A percentile compares a stretch with the other conserved stretches of the same genome.
These are phyloP conservation scores for Agapostemon virescens DNA, from an alignment of 2,888 invertebrate genomes.

Conservation along the genomic window DNA sequence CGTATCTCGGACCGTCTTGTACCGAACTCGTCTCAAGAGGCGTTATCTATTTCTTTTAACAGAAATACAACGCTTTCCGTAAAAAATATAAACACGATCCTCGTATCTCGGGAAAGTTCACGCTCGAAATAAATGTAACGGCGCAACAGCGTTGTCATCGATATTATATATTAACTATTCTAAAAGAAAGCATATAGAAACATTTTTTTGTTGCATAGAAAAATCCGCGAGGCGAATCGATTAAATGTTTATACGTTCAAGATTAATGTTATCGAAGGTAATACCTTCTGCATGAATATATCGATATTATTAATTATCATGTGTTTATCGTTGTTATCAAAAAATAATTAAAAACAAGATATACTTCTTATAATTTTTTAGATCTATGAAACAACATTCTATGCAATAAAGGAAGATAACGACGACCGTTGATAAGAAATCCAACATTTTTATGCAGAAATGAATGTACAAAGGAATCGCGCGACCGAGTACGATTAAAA, in stretches of 20 bases:
- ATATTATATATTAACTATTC: not conserved
- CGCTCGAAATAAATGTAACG: not conserved
- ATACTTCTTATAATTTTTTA: not conserved
- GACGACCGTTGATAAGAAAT: conserved; percentile 1
- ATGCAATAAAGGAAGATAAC: not conserved
- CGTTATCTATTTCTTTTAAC: not conserved
- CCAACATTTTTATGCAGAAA: not conserved
- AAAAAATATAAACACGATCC: conserved; percentile 17
- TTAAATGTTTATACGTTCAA: not conserved
- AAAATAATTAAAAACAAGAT: not conserved
- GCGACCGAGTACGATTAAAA: conserved; percentile 32
- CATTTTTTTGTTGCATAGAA: too few species aligned
- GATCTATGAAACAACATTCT: not conserved
- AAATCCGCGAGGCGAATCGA: not conserved
- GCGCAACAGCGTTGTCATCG: not conserved
- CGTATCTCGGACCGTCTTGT: not conserved
- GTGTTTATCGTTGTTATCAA: conserved; percentile 5
- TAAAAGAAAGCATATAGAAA: not conserved
- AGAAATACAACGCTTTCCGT: conserved; percentile 3
- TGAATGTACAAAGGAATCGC: conserved; percentile 12
- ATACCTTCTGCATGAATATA: not conserved
- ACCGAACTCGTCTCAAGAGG: not conserved
- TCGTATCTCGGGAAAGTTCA: not conserved
- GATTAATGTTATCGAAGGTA: not conserved
- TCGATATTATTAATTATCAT: not conserved